Conservation (phyloP, 2,113 vertebrate genomes). For the Octodon degus region DNA sequence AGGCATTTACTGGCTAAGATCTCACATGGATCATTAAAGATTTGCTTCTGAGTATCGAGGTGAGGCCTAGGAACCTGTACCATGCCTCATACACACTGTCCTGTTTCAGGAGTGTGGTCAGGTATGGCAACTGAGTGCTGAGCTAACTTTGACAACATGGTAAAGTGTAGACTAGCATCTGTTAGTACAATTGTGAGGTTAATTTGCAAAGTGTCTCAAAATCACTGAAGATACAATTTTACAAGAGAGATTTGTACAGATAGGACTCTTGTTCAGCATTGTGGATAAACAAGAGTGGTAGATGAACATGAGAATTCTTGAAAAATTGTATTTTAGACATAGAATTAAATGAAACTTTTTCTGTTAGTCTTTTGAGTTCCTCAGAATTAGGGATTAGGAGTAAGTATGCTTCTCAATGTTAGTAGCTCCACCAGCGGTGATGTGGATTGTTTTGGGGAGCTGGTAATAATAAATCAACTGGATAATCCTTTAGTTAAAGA, state of each 20-base stretch:
- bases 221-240: conserved; percentile 20
- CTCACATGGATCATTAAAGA: not conserved
- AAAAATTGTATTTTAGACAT: conserved; percentile 54
- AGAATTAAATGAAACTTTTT: conserved; percentile 29
- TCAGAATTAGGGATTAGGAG: conserved; percentile 43
- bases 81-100: not conserved
- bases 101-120: not conserved
- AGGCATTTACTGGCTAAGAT: not conserved
- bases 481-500: not conserved
- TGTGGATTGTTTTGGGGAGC: not conserved
- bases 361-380: not conserved
- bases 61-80: not conserved
- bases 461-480: not conserved
- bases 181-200: not conserved
- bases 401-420: not conserved
- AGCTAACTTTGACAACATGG: not conserved
- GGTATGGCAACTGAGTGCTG: not conserved
- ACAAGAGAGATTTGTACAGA: not conserved
- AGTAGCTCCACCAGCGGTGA: not conserved
- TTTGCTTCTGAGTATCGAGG: not conserved
- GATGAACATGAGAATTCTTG: not conserved
- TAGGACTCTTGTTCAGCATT: not conserved
- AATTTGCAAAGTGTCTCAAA: conserved; percentile 20
- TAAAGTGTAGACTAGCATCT: not conserved
- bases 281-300: not conserved